Base-by-base conservation (phyloP, 23 tunicate genomes). In the Styela plicata region DNA sequence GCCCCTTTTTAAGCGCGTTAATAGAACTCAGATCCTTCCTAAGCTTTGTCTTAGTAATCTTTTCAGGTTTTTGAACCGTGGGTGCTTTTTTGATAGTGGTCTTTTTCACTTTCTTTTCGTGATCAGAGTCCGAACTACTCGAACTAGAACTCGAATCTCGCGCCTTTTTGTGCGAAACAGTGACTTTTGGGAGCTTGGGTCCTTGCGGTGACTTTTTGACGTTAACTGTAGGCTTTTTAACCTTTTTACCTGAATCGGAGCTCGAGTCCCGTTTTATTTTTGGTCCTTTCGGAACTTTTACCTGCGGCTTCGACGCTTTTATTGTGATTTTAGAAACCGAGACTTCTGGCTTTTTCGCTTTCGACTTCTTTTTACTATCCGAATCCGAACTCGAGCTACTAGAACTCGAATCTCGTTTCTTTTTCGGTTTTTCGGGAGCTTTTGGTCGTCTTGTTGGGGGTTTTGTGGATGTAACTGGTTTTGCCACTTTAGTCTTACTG, bases 301-400 rank as follows among this genome's bases (percentile, higher is more conserved):
- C 10, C 57, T 44, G 57, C 57, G 57, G 57, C 7, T 13, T 44
- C 57, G n/a, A n/a, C n/a, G 10, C 13, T 44, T 44, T 44, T 44
- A 44, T 44, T 44, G n/a, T n/a, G n/a, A n/a, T 62, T 62, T 23
- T 23, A 21, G 65, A 62, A 62, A 27, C 71, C 19, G 71, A 16
- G 7, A 24, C 31, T 27, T 66, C 70, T 17, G 57, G 7, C 29
- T 71, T 71, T 31, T 21, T 33, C 13, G 17, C 34, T 29, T 27
- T 30, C 36, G 34, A 26, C 52, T 32, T 32, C 52, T 33, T 34
- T 44, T 29, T 24, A 19, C 31, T 66, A 7, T 66, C 31, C 30
- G 31, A 66, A 66, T 73, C 78, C 27, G 57, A 73, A 73, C 27
- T 34, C 2, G 78, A 73, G 26, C 57, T 66, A 44, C 57, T 44